Evolutionary conservation across 2,113 vertebrate species (phyloP).

Genomic region (Anser brachyrhynchus): DNA sequence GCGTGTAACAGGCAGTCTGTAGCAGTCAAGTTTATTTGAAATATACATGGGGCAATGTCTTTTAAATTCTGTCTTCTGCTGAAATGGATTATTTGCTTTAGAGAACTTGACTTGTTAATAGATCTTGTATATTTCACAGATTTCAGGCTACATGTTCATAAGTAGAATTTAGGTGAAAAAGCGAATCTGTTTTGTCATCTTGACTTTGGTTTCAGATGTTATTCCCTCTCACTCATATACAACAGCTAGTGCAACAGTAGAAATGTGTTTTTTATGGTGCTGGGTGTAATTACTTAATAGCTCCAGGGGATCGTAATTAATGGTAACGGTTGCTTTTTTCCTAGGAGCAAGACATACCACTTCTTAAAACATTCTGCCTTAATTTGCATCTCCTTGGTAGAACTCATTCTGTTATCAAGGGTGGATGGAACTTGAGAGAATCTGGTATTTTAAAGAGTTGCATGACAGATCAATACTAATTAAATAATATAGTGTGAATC

Average conservation of each 20-base stretch:
- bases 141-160: neutral
- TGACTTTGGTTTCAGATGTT: neutral
- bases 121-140: neutral
- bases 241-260: neutral
- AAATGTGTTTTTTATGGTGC: neutral
- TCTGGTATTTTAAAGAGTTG: neutral
- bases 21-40: neutral
- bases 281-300: neutral
- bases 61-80: neutral
- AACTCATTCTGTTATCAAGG: neutral
- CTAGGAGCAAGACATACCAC: neutral
- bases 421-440: neutral
- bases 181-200: neutral
- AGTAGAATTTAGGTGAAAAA: neutral
- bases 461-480: neutral
- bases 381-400: neutral
- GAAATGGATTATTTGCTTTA: neutral
- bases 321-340: neutral
- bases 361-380: neutral
- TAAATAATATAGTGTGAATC: neutral
- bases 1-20: neutral
- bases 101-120: neutral
- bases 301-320: neutral
- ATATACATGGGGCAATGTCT: neutral
- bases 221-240: neutral